Conservation (phyloP, 2,797 vertebrate genomes). For the Arctocebus calabarensis region DNA sequence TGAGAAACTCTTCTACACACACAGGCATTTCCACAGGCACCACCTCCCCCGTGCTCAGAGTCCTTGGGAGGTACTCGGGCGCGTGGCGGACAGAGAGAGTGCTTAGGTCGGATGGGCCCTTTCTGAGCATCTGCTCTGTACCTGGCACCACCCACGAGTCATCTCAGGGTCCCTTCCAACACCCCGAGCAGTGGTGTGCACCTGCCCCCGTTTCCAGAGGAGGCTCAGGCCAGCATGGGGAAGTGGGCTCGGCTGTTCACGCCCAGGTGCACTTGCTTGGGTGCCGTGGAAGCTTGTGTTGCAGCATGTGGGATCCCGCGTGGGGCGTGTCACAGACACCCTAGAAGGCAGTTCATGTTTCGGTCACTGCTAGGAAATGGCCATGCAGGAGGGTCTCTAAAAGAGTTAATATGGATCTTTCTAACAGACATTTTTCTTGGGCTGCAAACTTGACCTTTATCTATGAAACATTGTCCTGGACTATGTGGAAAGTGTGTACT, state of each 20-base stretch:
- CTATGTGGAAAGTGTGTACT: rapidly evolving
- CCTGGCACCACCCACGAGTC: rapidly evolving
- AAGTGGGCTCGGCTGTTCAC: rapidly evolving
- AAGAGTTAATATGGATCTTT: neutral
- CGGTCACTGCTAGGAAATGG: neutral
- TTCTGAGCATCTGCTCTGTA: neutral
- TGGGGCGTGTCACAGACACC: rapidly evolving
- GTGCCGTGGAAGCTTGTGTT: rapidly evolving
- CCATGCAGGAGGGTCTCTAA: neutral
- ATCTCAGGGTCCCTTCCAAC: rapidly evolving
- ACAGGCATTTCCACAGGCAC: too few relatives aligned
- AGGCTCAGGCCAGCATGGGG: neutral
- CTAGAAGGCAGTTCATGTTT: neutral
- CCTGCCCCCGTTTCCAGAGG: rapidly evolving
- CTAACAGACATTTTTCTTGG: rapidly evolving
- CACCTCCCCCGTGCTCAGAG: neutral
- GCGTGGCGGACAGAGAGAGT: rapidly evolving
- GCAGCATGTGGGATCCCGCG: rapidly evolving
- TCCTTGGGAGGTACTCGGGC: neutral
- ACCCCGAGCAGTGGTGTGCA: rapidly evolving
- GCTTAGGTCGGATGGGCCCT: rapidly evolving
- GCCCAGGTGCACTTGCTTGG: rapidly evolving
- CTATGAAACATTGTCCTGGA: neutral
- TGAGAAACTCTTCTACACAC: too few relatives aligned
- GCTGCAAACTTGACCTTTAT: neutral